Conservation (phyloP, 2,797 vertebrate species). For the Crypturellus tataupa region DNA sequence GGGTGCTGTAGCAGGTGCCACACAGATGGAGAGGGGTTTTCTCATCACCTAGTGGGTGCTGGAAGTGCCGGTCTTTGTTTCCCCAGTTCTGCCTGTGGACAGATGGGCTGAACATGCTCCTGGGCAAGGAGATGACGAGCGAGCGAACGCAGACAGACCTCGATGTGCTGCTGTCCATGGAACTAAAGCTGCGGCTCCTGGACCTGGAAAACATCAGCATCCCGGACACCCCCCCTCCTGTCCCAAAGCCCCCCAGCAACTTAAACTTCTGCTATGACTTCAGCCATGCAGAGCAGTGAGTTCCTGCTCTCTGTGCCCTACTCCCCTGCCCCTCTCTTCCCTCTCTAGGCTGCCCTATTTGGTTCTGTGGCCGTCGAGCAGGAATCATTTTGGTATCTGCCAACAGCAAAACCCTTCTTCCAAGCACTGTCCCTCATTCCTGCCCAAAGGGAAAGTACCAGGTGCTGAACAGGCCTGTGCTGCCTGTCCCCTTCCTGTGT, state of each 20-base stretch:
- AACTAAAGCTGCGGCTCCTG: slow-evolving; percentile 94
- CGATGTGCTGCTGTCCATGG: slow-evolving; percentile 96
- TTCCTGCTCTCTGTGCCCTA: neutral
- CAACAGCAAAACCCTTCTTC: neutral
- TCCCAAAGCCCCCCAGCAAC: slow-evolving; percentile 94
- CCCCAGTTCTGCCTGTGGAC: slow-evolving; percentile 95
- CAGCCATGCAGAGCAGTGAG: slow-evolving; percentile 90
- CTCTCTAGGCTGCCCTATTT: neutral
- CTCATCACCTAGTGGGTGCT: neutral
- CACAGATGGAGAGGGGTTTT: neutral
- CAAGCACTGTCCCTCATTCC: neutral
- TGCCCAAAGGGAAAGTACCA: neutral
- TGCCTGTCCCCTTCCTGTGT: neutral
- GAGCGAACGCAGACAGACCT: slow-evolving; percentile 93
- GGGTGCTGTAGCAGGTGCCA: neutral
- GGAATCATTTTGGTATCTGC: neutral
- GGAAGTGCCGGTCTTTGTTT: neutral
- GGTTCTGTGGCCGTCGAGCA: neutral
- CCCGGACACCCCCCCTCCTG: slow-evolving; percentile 88
- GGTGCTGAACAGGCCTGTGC: rapidly evolving
- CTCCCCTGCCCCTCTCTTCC: neutral
- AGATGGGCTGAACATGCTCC: slow-evolving; percentile 91
- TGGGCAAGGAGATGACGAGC: slow-evolving; percentile 93
- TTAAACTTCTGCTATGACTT: slow-evolving; percentile 98
- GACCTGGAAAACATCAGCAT: slow-evolving; percentile 96